Conservation (phyloP, 2,888 invertebrate genomes). For the Bellardia pandia region DNA sequence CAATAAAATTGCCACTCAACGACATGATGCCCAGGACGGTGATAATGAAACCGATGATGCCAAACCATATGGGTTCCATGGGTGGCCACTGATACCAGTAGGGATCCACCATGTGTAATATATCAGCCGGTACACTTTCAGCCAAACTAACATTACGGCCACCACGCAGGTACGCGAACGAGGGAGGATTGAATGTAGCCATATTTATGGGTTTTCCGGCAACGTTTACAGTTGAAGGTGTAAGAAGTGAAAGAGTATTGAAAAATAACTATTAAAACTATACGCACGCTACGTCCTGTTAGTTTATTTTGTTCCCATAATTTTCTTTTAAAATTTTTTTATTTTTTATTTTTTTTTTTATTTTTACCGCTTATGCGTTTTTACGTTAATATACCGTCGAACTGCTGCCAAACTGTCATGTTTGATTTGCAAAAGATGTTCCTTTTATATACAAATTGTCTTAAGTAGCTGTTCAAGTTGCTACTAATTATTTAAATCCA, state of each 20-base stretch:
- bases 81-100: slow-evolving; percentile 87
- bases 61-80: slow-evolving; percentile 86
- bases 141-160: slow-evolving; percentile 87
- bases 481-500: slow-evolving; percentile 80
- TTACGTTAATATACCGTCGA: slow-evolving; percentile 13
- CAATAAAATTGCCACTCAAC: slow-evolving; percentile 82
- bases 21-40: slow-evolving; percentile 87
- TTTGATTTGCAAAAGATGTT: slow-evolving; percentile 71
- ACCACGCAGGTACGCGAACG: slow-evolving; percentile 77
- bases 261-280: slow-evolving; percentile 1
- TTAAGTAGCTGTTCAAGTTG: slow-evolving; percentile 71
- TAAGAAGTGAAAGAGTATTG: neutral
- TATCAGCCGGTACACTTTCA: slow-evolving; percentile 88
- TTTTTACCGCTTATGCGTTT: slow-evolving; percentile 23
- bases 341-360: neutral
- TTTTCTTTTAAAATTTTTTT: slow-evolving; percentile 11
- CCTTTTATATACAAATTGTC: slow-evolving; percentile 59
- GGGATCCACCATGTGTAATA: slow-evolving; percentile 88
- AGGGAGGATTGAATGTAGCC: slow-evolving; percentile 77
- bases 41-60: slow-evolving; percentile 87
- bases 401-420: slow-evolving; percentile 50
- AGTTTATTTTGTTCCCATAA: slow-evolving; percentile 63
- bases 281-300: neutral
- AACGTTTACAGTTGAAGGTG: neutral
- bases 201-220: slow-evolving; percentile 58